Conservation (phyloP, 2,888 invertebrate genomes). For the Thysanoteuthis rhombus region DNA sequence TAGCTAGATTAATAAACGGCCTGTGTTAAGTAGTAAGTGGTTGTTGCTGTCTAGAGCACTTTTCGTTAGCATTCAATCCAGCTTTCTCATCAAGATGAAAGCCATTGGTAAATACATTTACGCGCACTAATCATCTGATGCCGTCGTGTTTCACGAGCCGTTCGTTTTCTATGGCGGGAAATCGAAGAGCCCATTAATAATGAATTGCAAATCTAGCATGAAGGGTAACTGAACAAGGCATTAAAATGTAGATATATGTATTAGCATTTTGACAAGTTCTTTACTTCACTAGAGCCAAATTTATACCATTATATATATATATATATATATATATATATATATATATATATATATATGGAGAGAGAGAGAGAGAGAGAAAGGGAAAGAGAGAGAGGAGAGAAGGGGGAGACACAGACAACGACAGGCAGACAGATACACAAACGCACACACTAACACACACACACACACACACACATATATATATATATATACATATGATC, state of each 20-base stretch:
- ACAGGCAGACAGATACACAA: too few species aligned
- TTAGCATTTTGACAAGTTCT: background rate
- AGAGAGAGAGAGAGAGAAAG: too few species aligned
- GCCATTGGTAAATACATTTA: background rate
- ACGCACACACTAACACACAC: too few species aligned
- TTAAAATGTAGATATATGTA: background rate
- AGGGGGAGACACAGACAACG: too few species aligned
- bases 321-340: background rate
- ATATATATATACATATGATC: too few species aligned
- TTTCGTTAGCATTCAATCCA: background rate
- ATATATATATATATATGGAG: background rate
- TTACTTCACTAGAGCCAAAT: background rate
- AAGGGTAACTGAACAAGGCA: background rate
- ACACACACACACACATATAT: too few species aligned
- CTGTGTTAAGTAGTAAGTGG: background rate
- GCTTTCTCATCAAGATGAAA: background rate
- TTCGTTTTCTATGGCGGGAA: background rate
- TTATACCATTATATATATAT: background rate
- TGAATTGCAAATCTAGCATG: background rate
- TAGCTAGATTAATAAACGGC: background rate
- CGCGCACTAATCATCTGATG: background rate
- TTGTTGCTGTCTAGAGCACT: background rate
- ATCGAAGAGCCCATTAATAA: background rate
- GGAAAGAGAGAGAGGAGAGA: too few species aligned
- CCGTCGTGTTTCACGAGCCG: background rate